Base-by-base conservation (phyloP, 2,113 vertebrate species). In the Turnix velox region DNA sequence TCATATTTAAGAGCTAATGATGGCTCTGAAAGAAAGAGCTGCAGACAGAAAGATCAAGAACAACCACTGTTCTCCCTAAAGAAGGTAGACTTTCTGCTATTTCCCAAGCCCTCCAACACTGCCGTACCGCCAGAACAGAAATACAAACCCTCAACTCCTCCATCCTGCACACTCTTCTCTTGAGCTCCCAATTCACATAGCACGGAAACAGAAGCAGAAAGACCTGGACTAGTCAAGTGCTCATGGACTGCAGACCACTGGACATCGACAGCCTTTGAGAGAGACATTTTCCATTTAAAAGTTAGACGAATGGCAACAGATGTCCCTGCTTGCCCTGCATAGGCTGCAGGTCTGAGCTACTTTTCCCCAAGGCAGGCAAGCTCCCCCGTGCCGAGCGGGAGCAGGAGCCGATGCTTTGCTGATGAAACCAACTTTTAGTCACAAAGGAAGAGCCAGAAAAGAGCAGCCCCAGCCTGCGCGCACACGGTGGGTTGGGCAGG, bases 191-290 rank as follows among this genome's bases (percentile, higher is more conserved):
- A 92, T 95, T 97, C 96, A 94, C 88, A 91, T 96, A 92, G 92
- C 93, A 94, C 90, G 79, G 89, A 87, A 96, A 95, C 91, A 91
- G 94, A 91, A 96, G 96, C 92, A 91, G 92, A 95, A 96, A 94
- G 96, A 97, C 95, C 94, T 94, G 95, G 94, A 93, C 96, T 94
- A 95, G 93, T 91, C 94, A 95, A 94, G 73, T 77, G 88, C 92
- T 97, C 94, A 94, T 33, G 72, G 66, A 90, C 92, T 94, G 95
- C 91, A 90, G 94, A 96, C 88, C 80, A 88, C 84, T 96, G 96
- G 95, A 94, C 93, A 95, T 95, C 91, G 95, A 35, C 92, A 97
- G 95, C 94, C 95, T 95, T 97, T 96, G 96, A 97, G 97, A 97
- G 77, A 95, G 95, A 87, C 84, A 81, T 96, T 94, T 97, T 97